phyloP scores from a whole-genome alignment of 2,113 vertebrate species.

The Probosciger aterrimus region DNA sequence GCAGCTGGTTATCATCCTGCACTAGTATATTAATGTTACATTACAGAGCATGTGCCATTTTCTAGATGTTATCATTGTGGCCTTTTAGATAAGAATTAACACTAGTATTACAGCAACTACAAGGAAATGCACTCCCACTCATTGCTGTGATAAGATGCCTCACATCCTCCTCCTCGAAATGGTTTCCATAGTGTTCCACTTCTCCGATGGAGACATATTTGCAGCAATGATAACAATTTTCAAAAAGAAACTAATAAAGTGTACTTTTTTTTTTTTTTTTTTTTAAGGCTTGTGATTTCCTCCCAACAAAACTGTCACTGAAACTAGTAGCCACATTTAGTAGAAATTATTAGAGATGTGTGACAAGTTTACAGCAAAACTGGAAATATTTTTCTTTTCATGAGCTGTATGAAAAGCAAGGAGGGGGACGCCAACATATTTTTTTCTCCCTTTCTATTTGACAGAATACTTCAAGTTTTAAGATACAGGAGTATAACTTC shows the following conservation, averaged over 20 bases:
- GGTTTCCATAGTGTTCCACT: not conserved
- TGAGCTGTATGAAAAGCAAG: conserved; percentile 25
- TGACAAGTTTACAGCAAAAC: conserved; percentile 40
- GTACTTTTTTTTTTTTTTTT: not conserved
- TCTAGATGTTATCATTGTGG: not conserved
- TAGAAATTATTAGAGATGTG: conserved; percentile 54
- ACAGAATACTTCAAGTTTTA: not conserved
- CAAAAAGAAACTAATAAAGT: conserved; percentile 40
- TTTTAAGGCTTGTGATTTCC: conserved; percentile 36
- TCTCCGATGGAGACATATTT: not conserved
- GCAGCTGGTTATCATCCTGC: not conserved
- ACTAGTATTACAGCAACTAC: not conserved
- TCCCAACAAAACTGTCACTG: conserved; percentile 36
- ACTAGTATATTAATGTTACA: not conserved
- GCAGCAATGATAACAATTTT: not conserved
- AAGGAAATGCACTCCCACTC: conserved; percentile 40
- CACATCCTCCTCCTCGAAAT: not conserved
- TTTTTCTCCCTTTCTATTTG: conserved; percentile 14
- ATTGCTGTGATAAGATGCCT: conserved; percentile 12
- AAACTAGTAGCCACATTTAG: conserved; percentile 11
- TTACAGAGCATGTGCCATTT: not conserved
- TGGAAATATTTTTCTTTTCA: conserved; percentile 48
- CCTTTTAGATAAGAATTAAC: conserved; percentile 29
- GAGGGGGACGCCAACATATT: not conserved
- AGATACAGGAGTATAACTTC: not conserved